Percentiles rank a stretch among this genome's conserved stretches.
Evolutionary conservation across 2,888 invertebrate species (phyloP).

Genomic region (Lasius platythorax): DNA sequence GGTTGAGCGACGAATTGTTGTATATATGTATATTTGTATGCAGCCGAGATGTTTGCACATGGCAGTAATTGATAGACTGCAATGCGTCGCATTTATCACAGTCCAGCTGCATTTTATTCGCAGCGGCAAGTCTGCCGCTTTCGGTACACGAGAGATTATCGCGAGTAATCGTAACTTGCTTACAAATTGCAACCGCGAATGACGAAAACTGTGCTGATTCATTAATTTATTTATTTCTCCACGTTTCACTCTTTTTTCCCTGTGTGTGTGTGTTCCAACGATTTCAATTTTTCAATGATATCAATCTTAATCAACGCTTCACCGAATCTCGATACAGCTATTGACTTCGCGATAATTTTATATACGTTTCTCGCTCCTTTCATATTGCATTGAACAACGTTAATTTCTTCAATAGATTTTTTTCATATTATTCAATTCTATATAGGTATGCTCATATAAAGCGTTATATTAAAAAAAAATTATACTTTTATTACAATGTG

Average conservation of each 20-base stretch:
- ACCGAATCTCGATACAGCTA: neutral
- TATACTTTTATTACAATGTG: neutral
- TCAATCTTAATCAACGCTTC: neutral
- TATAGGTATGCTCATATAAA: neutral
- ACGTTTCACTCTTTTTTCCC: neutral
- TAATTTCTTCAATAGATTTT: constrained; percentile 5
- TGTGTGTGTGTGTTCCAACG: too few relatives aligned
- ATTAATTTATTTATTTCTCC: neutral
- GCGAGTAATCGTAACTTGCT: constrained; percentile 5
- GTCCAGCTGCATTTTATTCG: constrained; percentile 24
- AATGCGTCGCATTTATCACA: constrained; percentile 28
- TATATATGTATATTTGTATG: constrained; percentile 34
- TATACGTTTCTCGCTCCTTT: neutral
- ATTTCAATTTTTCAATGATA: constrained; percentile 8
- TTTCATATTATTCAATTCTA: neutral
- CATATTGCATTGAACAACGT: neutral
- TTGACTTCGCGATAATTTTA: neutral
- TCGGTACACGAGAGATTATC: neutral
- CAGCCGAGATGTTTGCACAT: constrained; percentile 41
- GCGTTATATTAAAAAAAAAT: constrained; percentile 1
- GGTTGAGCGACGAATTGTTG: constrained; percentile 40
- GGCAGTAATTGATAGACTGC: constrained; percentile 49
- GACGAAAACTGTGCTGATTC: neutral
- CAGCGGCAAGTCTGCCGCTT: neutral
- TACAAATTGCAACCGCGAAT: constrained; percentile 4